Evolutionary conservation across 2,888 invertebrate genomes (phyloP), one percentile per base, ranked within the genome.

Genomic region (Tanypteryx hageni): DNA sequence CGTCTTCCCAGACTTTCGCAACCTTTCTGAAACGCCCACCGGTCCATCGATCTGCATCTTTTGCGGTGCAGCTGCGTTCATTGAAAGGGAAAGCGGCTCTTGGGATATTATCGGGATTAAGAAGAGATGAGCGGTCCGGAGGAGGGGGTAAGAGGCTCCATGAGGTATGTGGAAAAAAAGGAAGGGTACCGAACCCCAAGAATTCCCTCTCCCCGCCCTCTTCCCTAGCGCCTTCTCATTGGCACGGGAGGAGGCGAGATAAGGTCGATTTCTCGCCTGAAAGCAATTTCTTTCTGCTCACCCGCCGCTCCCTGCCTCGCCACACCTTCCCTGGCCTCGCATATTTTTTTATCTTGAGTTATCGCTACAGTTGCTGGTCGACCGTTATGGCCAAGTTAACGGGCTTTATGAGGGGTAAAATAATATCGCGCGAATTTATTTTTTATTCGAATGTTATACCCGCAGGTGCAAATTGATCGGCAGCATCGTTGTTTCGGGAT

Each of bases 31-130:
- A 44, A 44, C 44, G 13, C 56, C 10, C 27, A 18, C 27, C 27
- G 86, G 59, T 61, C 68, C 89, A 59, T 86, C 61, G 86, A 89
- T 89, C 89, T 68, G n/a, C 89, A 56, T 16, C 61, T 56, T 89
- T 31, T 16, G 85, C 18, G 31, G 64, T 89, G 89, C 89, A 89
- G 89, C 89, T 89, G 89, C n/a, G 64, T 16, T 89, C 44, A 27
- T 7, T 57, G 8, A 61, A 16, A 61, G 58, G 85, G 57, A 76
- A 27, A 27, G 31, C 83, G n/a, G 18, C 89, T 68, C 89, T 13
- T n/a, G 89, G 89, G 89, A 89, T 89, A 89, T 89, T 89, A 89
- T 89, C 89, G 89, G 89, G 89, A 89, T 89, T 89, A 89, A 89
- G 64, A 64, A 18, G 31, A 31, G 86, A 86, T 68, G 89, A 61